These are phyloP conservation scores for Lasioglossum lativentre DNA, from an alignment of 2,888 invertebrate genomes.

Conservation along the genomic window DNA sequence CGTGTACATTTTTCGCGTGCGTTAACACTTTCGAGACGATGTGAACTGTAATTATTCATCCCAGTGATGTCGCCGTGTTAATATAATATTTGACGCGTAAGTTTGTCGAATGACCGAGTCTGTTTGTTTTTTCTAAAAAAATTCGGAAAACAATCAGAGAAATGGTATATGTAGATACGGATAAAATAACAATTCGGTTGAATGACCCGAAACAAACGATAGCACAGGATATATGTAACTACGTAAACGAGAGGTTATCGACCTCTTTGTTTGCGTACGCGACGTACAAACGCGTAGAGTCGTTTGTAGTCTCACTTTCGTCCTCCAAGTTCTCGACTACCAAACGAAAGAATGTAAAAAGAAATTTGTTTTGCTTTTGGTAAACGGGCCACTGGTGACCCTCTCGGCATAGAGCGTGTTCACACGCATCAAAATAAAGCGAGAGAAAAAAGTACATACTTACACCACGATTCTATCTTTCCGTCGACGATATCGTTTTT, in stretches of 20 bases:
- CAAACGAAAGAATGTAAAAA: constrained; percentile 26
- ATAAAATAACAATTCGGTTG: not conserved
- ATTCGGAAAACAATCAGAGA: not conserved
- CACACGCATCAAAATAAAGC: constrained; percentile 6
- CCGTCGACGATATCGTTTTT: not conserved
- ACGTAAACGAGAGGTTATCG: not conserved
- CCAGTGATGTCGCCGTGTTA: not conserved
- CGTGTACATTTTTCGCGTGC: constrained; percentile 43
- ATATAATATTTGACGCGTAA: not conserved
- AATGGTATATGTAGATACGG: not conserved
- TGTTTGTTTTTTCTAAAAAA: not conserved
- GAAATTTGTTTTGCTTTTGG: constrained; percentile 8
- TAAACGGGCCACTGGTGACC: constrained; percentile 27
- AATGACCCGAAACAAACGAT: not conserved
- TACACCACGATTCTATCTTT: not conserved
- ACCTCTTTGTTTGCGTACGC: not conserved
- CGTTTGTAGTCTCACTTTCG: constrained; percentile 24
- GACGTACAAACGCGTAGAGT: not conserved
- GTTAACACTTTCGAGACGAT: constrained; percentile 31
- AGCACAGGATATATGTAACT: not conserved
- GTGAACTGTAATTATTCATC: constrained; percentile 15
- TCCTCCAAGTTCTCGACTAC: not conserved
- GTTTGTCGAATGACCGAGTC: not conserved
- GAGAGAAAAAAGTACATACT: not conserved
- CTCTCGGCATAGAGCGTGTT: not conserved